phyloP scores from a whole-genome alignment of 2,888 invertebrate species.

The Thalpophila matura region DNA sequence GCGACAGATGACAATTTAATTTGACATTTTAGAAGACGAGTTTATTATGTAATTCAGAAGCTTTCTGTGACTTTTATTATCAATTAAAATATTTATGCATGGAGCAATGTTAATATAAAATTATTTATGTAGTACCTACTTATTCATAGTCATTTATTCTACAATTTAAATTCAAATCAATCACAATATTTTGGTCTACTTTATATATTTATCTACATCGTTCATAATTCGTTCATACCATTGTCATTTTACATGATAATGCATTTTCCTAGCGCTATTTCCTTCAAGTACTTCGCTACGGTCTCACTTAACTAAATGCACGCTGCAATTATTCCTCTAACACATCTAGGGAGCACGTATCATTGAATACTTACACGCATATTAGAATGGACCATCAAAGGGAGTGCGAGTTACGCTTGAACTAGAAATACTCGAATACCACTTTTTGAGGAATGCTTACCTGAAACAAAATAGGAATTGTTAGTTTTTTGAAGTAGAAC shows the following conservation, averaged over 20 bases:
- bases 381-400: conserved; percentile 57
- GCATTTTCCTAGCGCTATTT: conserved; percentile 4
- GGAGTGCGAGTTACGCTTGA: conserved; percentile 45
- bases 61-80: too few species aligned
- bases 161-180: too few species aligned
- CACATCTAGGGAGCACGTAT: conserved; percentile 50
- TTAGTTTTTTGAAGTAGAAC: conserved; percentile 22
- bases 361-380: conserved; percentile 53
- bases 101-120: too few species aligned
- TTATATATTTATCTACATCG: too few species aligned
- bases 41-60: too few species aligned
- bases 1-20: too few species aligned
- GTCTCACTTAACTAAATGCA: conserved; percentile 35
- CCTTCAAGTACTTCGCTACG: conserved; percentile 22
- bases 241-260: neutral
- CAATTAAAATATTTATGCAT: too few species aligned
- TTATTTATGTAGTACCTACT: too few species aligned
- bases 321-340: conserved; percentile 28
- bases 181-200: too few species aligned
- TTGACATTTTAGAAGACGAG: too few species aligned
- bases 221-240: too few species aligned
- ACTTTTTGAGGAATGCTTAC: conserved; percentile 40
- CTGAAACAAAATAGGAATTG: conserved; percentile 40
- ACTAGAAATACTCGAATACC: conserved; percentile 37
- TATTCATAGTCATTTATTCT: too few species aligned